Percentiles rank a stretch among this genome's conserved stretches.
These are phyloP conservation scores for Micrasema longulum DNA, from an alignment of 1,140 invertebrate species.

Conservation along the genomic window DNA sequence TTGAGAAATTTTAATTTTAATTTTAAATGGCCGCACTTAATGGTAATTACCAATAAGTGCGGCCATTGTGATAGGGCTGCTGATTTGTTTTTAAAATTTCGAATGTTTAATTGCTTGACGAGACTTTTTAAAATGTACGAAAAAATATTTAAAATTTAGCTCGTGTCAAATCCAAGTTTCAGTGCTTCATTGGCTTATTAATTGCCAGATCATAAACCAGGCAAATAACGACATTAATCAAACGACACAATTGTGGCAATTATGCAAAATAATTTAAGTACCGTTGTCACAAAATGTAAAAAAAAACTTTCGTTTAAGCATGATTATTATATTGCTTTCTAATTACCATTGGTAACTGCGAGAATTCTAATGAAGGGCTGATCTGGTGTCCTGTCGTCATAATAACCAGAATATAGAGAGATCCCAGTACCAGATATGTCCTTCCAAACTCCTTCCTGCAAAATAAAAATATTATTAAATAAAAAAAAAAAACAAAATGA, in stretches of 20 bases:
- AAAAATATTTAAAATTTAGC: no score
- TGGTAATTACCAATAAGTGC: no score
- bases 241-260: not conserved
- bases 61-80: no score
- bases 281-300: not conserved
- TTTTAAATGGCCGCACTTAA: no score
- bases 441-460: conserved; percentile 58
- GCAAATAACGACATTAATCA: not conserved
- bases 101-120: no score
- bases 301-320: not conserved
- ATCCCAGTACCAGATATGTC: conserved; percentile 59
- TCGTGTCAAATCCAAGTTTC: not conserved
- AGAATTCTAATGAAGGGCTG: conserved; percentile 62
- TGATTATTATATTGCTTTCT: no score
- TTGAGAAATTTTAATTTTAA: no score
- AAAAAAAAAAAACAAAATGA: no score
- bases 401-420: conserved; percentile 64
- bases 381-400: conserved; percentile 61
- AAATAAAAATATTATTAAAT: conserved; percentile 1
- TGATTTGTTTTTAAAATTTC: no score
- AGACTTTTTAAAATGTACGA: no score
- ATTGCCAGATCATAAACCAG: not conserved
- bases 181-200: not conserved
- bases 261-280: not conserved
- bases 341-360: conserved; percentile 62